A percentile compares a stretch with the other conserved stretches of the same genome.
Evolutionary conservation across 2,888 invertebrate species (phyloP).

Genomic region (Patella caerulea): DNA sequence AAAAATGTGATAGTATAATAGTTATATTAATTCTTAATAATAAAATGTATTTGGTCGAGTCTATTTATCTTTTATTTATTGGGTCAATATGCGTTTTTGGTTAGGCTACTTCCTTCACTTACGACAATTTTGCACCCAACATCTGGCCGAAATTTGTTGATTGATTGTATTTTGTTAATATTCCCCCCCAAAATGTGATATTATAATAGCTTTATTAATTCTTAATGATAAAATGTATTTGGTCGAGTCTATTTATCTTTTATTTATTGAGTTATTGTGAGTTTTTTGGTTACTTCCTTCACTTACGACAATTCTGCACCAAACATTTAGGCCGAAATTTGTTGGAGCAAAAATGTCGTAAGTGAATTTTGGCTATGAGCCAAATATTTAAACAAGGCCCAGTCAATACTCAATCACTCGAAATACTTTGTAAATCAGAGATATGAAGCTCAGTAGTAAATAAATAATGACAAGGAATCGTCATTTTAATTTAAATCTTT

Average conservation of each 20-base stretch:
- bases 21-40: no score
- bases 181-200: no score
- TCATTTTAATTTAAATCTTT: neutral
- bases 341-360: constrained; percentile 8
- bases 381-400: neutral
- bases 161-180: no score
- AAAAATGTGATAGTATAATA: no score
- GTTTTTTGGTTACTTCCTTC: neutral
- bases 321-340: neutral
- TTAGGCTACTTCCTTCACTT: neutral
- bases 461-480: neutral
- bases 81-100: no score
- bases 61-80: no score
- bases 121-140: neutral
- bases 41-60: no score
- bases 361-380: neutral
- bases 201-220: no score
- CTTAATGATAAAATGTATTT: no score
- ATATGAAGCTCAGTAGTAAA: neutral
- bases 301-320: neutral
- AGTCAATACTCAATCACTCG: neutral
- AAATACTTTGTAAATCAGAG: neutral
- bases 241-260: no score
- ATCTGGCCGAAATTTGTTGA: neutral
- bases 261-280: no score